Percentiles rank a stretch among this genome's conserved stretches.
phyloP scores from a whole-genome alignment of 2,797 vertebrate genomes.

The Epinephelus awoara region DNA sequence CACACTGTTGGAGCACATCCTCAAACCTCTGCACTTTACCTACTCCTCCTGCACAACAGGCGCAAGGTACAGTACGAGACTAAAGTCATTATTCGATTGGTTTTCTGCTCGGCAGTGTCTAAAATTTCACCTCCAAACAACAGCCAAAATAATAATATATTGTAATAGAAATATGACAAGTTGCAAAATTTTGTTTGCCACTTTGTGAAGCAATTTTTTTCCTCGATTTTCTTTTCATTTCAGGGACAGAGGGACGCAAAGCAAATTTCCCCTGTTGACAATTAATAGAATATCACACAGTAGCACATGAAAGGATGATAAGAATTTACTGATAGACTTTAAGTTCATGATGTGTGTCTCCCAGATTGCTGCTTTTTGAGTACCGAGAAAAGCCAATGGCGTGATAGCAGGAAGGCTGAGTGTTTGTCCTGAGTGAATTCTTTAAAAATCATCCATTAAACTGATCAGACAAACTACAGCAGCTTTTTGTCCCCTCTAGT shows the following conservation, averaged over 20 bases:
- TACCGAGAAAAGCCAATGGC: slow-evolving; percentile 19
- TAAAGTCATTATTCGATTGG: background rate
- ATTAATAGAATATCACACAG: background rate
- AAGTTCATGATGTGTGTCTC: background rate
- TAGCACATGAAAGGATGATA: background rate
- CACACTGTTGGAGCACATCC: slow-evolving; percentile 96
- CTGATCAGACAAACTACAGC: slow-evolving; percentile 62
- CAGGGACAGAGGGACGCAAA: background rate
- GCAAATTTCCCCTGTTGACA: background rate
- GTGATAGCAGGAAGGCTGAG: slow-evolving; percentile 26
- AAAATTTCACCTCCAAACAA: too few relatives aligned
- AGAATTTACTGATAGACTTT: slow-evolving; percentile 6
- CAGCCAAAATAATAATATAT: too few relatives aligned
- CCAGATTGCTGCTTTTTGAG: slow-evolving; percentile 1
- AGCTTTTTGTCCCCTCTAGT: slow-evolving; percentile 60
- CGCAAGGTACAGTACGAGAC: slow-evolving; percentile 87
- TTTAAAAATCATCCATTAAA: slow-evolving; percentile 69
- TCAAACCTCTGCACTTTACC: slow-evolving; percentile 99
- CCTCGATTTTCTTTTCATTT: too few relatives aligned
- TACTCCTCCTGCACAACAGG: slow-evolving; percentile 95
- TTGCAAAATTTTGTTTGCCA: too few relatives aligned
- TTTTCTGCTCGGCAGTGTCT: background rate
- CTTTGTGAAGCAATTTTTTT: too few relatives aligned
- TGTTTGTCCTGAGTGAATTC: slow-evolving; percentile 62
- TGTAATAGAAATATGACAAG: too few relatives aligned